Evolutionary conservation across 2,113 vertebrate species (phyloP).

Genomic region (human (Homo sapiens)): DNA sequence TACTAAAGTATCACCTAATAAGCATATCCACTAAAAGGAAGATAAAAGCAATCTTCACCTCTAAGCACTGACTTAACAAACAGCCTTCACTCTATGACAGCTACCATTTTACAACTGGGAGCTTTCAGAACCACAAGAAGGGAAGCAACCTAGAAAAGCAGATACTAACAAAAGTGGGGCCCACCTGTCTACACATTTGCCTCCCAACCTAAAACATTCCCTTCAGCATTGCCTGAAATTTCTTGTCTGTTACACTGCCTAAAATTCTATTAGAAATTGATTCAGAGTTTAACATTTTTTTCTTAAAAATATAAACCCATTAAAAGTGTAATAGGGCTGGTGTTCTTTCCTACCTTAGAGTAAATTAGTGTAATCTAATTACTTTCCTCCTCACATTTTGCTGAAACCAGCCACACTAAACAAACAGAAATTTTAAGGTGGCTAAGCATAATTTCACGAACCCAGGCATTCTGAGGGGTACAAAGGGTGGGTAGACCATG

Average conservation of each 20-base stretch:
- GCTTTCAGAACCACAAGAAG: background rate
- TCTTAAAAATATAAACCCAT: conserved; percentile 38
- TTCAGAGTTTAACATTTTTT: background rate
- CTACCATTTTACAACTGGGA: background rate
- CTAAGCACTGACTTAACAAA: conserved; percentile 14
- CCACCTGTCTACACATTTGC: background rate
- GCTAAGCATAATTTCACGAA: background rate
- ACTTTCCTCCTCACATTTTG: background rate
- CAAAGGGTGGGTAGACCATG: background rate
- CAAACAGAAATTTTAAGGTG: background rate
- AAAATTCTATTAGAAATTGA: background rate
- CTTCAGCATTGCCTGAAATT: background rate
- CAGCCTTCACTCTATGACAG: background rate
- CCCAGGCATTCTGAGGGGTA: background rate
- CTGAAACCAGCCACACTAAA: background rate
- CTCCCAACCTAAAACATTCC: background rate
- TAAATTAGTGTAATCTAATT: conserved; percentile 32
- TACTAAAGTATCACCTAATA: background rate
- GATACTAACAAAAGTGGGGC: background rate
- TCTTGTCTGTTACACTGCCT: conserved; percentile 5
- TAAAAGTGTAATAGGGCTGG: background rate
- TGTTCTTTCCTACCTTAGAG: background rate
- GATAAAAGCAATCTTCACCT: background rate
- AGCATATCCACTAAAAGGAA: background rate
- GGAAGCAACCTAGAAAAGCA: conserved; percentile 1